phyloP scores from a whole-genome alignment of 2,797 vertebrate species.

The Mus minutoides region DNA sequence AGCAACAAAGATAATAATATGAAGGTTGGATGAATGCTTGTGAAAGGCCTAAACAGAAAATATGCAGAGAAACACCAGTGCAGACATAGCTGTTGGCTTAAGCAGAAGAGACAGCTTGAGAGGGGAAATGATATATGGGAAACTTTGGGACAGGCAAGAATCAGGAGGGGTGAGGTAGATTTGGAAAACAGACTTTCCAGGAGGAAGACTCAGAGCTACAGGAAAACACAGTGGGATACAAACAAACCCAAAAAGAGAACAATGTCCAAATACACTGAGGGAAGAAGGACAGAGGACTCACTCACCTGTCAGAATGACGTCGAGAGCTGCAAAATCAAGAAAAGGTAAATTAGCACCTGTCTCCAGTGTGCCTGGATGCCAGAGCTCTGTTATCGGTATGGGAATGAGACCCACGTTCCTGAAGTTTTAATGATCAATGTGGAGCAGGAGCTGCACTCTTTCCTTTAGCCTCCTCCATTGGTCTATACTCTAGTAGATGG shows the following conservation, averaged over 20 bases:
- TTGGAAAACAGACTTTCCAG: neutral
- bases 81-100: neutral
- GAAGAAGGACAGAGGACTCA: slow-evolving; percentile 46
- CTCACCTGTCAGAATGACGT: slow-evolving; percentile 54
- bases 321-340: slow-evolving; percentile 71
- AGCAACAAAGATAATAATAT: neutral
- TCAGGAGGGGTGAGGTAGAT: neutral
- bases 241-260: neutral
- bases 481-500: neutral
- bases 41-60: neutral
- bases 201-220: neutral
- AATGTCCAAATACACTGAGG: neutral
- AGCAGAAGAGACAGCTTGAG: neutral
- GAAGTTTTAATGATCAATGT: neutral
- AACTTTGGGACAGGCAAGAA: neutral
- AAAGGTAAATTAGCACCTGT: slow-evolving; percentile 35
- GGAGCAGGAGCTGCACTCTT: neutral
- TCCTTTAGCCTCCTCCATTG: neutral
- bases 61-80: neutral
- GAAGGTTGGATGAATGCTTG: neutral
- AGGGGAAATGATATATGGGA: neutral
- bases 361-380: neutral
- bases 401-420: neutral
- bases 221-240: neutral
- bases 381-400: neutral